A percentile compares a stretch with the other conserved stretches of the same genome.
Conservation (phyloP, 92 coral and sea anemone species). For the Muricea muricata region DNA sequence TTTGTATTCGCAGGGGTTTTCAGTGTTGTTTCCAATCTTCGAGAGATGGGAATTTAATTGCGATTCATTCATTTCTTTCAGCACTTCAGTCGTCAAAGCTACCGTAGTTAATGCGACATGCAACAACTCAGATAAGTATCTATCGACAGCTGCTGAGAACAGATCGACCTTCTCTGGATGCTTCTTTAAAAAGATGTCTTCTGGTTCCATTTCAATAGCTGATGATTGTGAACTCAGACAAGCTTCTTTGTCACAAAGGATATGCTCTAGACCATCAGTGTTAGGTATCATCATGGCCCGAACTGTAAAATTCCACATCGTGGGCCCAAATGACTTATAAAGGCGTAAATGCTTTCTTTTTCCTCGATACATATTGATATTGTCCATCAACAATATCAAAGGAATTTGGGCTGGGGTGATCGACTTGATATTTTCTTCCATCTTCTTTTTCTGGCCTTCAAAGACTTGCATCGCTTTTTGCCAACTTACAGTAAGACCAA, state of each 20-base stretch:
- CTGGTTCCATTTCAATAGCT: constrained; percentile 23
- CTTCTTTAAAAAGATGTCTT: constrained; percentile 39
- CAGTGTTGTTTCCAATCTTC: too few species aligned
- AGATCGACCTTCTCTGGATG: constrained; percentile 35
- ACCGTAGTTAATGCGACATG: too few species aligned
- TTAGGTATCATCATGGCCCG: constrained; percentile 47
- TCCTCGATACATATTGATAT: constrained; percentile 61
- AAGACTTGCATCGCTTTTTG: constrained; percentile 4
- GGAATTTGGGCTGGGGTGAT: background rate
- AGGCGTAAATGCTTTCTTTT: constrained; percentile 55
- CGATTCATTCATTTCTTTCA: too few species aligned
- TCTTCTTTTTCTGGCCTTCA: too few species aligned
- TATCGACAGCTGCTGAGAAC: constrained; percentile 35
- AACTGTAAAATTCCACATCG: constrained; percentile 63
- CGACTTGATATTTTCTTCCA: too few species aligned
- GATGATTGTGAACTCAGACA: constrained; percentile 6
- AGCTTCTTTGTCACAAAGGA: constrained; percentile 31
- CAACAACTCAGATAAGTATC: too few species aligned
- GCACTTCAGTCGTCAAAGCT: too few species aligned
- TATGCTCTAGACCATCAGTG: constrained; percentile 27
- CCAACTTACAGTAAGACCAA: constrained; percentile 55
- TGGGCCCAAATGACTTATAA: constrained; percentile 33
- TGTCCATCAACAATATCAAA: constrained; percentile 46
- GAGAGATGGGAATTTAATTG: too few species aligned
- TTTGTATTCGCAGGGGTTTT: too few species aligned